A percentile compares a stretch with the other conserved stretches of the same genome.
These are phyloP conservation scores for Enteromius anoplus DNA, from an alignment of 2,797 vertebrate species.

Conservation along the genomic window DNA sequence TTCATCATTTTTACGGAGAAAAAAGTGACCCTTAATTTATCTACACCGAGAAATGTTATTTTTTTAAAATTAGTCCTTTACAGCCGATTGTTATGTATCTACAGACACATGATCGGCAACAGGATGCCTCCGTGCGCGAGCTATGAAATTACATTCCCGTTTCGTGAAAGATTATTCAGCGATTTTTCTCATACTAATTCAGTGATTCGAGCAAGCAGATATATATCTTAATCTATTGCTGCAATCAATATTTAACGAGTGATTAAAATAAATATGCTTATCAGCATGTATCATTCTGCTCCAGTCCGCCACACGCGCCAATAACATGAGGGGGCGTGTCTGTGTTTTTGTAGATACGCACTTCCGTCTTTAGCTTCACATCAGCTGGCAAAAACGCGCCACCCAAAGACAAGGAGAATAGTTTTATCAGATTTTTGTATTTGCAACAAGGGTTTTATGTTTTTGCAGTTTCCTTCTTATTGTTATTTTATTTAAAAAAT, in stretches of 20 bases:
- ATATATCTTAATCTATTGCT: neutral
- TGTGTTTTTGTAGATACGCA: slow-evolving; percentile 40
- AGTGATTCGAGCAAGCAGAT: neutral
- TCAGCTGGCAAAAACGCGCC: slow-evolving; percentile 65
- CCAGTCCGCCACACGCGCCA: slow-evolving; percentile 29
- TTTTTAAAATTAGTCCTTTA: neutral
- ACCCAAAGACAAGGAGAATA: slow-evolving; percentile 39
- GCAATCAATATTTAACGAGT: slow-evolving; percentile 13
- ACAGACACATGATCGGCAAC: slow-evolving; percentile 6
- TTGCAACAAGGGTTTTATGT: neutral
- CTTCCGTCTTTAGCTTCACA: slow-evolving; percentile 45
- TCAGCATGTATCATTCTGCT: slow-evolving; percentile 24
- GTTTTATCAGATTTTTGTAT: neutral
- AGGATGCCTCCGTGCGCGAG: neutral
- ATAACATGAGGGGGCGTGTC: slow-evolving; percentile 41
- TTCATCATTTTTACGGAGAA: slow-evolving; percentile 31
- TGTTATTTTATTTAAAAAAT: neutral
- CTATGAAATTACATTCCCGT: slow-evolving; percentile 3
- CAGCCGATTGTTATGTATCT: neutral
- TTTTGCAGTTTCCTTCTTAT: neutral
- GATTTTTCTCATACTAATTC: neutral
- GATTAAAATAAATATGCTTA: slow-evolving; percentile 23
- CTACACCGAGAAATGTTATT: neutral
- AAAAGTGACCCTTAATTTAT: neutral
- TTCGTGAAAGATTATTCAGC: slow-evolving; percentile 1